Evolutionary conservation across 2,797 vertebrate species (phyloP).

Genomic region (Uromys caudimaculatus): DNA sequence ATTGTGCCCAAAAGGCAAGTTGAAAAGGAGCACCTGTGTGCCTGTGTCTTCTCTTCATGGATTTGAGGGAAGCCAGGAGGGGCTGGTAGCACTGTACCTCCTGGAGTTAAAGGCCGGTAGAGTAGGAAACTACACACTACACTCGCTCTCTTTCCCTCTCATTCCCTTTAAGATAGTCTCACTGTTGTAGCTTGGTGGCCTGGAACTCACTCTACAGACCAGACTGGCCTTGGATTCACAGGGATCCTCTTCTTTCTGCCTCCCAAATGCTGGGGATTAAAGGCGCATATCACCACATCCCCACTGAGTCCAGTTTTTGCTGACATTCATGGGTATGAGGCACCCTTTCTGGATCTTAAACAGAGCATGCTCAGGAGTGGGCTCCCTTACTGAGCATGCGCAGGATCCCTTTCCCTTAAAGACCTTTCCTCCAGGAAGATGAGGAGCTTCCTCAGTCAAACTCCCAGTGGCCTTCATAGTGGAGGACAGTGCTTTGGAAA

Average conservation of each 20-base stretch:
- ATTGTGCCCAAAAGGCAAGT: too few relatives aligned
- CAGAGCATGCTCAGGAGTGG: too few relatives aligned
- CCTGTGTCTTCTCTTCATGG: too few relatives aligned
- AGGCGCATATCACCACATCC: neutral
- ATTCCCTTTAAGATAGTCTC: neutral
- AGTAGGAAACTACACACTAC: too few relatives aligned
- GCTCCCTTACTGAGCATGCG: neutral
- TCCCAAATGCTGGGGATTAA: neutral
- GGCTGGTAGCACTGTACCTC: too few relatives aligned
- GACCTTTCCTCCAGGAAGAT: neutral
- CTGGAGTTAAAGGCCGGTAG: too few relatives aligned
- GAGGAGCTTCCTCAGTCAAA: neutral
- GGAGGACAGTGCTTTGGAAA: neutral
- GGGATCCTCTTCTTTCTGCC: neutral
- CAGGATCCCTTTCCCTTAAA: neutral
- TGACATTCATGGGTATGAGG: too few relatives aligned
- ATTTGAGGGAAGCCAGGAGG: too few relatives aligned
- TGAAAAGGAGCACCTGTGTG: too few relatives aligned
- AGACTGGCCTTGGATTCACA: neutral
- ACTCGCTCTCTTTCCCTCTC: fast-evolving
- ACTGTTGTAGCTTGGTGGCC: too few relatives aligned
- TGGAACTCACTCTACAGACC: neutral
- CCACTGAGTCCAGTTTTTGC: neutral
- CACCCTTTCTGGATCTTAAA: neutral
- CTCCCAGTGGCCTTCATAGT: neutral